A percentile compares a stretch with the other conserved stretches of the same genome.
These are phyloP conservation scores for Burhinus oedicnemus DNA, from an alignment of 2,113 vertebrate species.

Conservation along the genomic window DNA sequence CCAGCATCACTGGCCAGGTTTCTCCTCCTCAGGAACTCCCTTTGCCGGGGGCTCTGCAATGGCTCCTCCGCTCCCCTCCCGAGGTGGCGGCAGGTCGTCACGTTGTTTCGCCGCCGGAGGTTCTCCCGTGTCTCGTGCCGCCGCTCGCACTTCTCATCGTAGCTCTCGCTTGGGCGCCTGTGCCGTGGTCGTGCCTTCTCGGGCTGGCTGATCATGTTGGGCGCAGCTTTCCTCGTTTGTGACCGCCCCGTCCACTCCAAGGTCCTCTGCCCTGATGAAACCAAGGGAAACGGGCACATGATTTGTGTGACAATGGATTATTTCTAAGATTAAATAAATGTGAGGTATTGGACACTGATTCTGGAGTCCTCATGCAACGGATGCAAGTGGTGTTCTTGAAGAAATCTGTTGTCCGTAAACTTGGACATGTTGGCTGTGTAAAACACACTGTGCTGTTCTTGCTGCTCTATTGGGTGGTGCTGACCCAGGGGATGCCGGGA, in stretches of 20 bases:
- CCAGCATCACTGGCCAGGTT: not conserved
- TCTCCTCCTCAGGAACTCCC: conserved; percentile 74
- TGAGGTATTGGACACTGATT: rapidly evolving
- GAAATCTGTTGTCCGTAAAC: too few species aligned
- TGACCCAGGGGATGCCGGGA: not conserved
- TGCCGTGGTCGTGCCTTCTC: not conserved
- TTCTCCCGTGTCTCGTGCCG: conserved; percentile 65
- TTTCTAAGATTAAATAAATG: rapidly evolving
- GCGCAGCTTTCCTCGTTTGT: not conserved
- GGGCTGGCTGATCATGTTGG: conserved; percentile 40
- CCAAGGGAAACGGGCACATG: rapidly evolving
- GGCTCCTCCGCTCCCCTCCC: not conserved
- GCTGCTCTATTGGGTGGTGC: not conserved
- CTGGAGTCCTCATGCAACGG: not conserved
- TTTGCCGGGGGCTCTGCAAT: conserved; percentile 42
- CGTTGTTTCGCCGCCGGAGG: conserved; percentile 29
- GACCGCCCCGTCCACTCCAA: rapidly evolving
- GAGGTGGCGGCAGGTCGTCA: conserved; percentile 46
- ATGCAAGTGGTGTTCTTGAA: not conserved
- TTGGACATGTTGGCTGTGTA: rapidly evolving
- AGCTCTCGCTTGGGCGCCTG: conserved; percentile 60
- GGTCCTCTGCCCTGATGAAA: not conserved
- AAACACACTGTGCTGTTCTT: rapidly evolving
- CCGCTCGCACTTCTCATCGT: conserved; percentile 75
- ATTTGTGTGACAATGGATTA: rapidly evolving